Conservation (phyloP, 2,888 invertebrate genomes). For the Kryphioiulus occultus region DNA sequence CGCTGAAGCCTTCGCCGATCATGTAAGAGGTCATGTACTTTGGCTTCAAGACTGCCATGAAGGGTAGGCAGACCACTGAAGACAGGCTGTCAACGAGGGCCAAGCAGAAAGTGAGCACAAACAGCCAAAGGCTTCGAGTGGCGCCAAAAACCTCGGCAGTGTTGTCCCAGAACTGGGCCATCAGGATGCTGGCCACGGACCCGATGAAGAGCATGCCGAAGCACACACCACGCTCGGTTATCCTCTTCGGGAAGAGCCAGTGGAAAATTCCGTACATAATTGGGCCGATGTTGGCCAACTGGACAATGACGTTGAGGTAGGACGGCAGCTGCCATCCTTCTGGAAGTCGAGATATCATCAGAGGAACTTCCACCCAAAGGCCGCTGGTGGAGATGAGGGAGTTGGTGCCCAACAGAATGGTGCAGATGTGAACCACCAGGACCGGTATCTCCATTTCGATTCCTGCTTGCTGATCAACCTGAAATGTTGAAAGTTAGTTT, state of each 20-base stretch:
- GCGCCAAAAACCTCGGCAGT: constrained; percentile 67
- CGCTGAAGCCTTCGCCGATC: constrained; percentile 83
- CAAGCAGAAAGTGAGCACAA: constrained; percentile 72
- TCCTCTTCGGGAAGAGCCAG: constrained; percentile 58
- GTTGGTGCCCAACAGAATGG: too few relatives aligned
- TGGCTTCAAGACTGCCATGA: constrained; percentile 73
- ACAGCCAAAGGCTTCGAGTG: constrained; percentile 66
- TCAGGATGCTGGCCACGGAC: constrained; percentile 61
- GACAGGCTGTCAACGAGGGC: constrained; percentile 84
- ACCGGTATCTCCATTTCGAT: too few relatives aligned
- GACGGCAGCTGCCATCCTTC: constrained; percentile 88
- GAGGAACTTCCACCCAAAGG: constrained; percentile 86
- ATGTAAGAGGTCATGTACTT: constrained; percentile 81
- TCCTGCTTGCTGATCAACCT: too few relatives aligned
- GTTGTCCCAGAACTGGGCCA: constrained; percentile 66
- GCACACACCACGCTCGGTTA: constrained; percentile 63
- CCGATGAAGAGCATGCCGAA: constrained; percentile 64
- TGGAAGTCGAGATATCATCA: constrained; percentile 79
- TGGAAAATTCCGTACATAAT: constrained; percentile 67
- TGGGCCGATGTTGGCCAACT: constrained; percentile 82
- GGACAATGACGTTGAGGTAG: constrained; percentile 81
- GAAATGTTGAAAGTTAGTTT: too few relatives aligned
- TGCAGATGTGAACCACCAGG: too few relatives aligned
- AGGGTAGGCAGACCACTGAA: constrained; percentile 85
- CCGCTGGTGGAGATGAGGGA: constrained; percentile 78